Evolutionary conservation across 2,113 vertebrate genomes (phyloP).

Genomic region (Barbus barbus): DNA sequence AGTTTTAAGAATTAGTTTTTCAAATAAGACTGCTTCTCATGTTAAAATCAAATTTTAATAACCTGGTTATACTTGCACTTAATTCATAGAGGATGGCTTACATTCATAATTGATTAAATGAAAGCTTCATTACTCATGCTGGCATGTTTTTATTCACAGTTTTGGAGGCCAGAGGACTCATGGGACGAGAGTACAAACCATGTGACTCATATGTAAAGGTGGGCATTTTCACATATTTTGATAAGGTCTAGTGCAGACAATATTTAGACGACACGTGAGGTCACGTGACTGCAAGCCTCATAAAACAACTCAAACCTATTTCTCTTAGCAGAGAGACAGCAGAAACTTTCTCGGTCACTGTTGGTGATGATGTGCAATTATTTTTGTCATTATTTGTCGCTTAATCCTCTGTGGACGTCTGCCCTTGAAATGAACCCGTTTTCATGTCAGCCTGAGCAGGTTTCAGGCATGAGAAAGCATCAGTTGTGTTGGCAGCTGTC

Average conservation of each 20-base stretch:
- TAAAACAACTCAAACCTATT: not conserved
- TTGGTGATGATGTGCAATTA: not conserved
- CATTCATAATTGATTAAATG: not conserved
- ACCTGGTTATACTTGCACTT: not conserved
- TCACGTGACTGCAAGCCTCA: not conserved
- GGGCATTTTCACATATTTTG: conserved; percentile 9
- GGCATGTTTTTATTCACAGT: conserved; percentile 68
- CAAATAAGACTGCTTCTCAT: not conserved
- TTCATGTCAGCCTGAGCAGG: conserved; percentile 25
- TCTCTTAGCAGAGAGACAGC: not conserved
- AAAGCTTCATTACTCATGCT: not conserved
- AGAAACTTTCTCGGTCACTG: not conserved
- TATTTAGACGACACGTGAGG: not conserved
- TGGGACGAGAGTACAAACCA: conserved; percentile 63
- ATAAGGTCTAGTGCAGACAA: not conserved
- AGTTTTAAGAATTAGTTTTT: not conserved
- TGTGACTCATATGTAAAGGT: conserved; percentile 87
- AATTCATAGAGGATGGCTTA: not conserved
- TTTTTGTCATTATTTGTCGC: conserved; percentile 15
- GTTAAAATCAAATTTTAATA: not conserved
- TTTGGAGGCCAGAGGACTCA: conserved; percentile 80
- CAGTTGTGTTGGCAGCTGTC: conserved; percentile 44
- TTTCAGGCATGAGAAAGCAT: conserved; percentile 28
- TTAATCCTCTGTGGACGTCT: conserved; percentile 22
- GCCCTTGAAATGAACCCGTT: conserved; percentile 35